Conservation (phyloP, 2,888 invertebrate species). For the Caenorhabditis imperialis region DNA sequence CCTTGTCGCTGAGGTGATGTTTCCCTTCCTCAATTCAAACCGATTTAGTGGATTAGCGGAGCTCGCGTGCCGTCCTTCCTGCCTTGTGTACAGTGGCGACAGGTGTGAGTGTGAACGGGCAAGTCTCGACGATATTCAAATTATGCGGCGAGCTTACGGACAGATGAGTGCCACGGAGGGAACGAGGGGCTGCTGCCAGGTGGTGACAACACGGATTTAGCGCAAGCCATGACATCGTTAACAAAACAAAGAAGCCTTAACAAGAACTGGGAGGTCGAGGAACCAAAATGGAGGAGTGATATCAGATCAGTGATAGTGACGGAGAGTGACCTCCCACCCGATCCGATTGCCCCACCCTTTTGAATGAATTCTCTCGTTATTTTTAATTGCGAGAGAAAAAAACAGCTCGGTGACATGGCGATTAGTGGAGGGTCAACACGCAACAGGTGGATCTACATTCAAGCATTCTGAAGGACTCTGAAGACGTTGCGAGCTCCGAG, state of each 20-base stretch:
- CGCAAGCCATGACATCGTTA: constrained; percentile 40
- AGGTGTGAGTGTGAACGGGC: constrained; percentile 36
- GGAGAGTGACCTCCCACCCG: constrained; percentile 22
- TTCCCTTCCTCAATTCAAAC: too few species aligned
- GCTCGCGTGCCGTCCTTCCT: constrained; percentile 21
- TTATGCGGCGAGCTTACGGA: constrained; percentile 40
- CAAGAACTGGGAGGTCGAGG: constrained; percentile 6
- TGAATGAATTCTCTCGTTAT: not conserved
- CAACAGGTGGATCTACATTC: constrained; percentile 24
- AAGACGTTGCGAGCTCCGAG: not conserved
- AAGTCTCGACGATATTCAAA: constrained; percentile 37
- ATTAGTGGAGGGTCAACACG: constrained; percentile 28
- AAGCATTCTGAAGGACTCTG: not conserved
- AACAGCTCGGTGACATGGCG: constrained; percentile 44
- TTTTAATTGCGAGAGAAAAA: constrained; percentile 28
- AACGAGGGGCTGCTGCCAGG: constrained; percentile 35
- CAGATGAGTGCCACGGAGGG: constrained; percentile 38
- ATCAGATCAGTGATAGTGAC: constrained; percentile 8
- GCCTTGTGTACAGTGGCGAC: constrained; percentile 57
- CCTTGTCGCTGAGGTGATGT: too few species aligned
- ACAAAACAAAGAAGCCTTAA: constrained; percentile 30
- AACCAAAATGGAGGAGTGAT: not conserved
- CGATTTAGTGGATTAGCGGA: constrained; percentile 26
- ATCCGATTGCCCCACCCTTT: constrained; percentile 4
- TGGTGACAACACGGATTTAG: constrained; percentile 38